These are phyloP conservation scores for Abrostola tripartita DNA, from an alignment of 2,888 invertebrate species.

Conservation along the genomic window DNA sequence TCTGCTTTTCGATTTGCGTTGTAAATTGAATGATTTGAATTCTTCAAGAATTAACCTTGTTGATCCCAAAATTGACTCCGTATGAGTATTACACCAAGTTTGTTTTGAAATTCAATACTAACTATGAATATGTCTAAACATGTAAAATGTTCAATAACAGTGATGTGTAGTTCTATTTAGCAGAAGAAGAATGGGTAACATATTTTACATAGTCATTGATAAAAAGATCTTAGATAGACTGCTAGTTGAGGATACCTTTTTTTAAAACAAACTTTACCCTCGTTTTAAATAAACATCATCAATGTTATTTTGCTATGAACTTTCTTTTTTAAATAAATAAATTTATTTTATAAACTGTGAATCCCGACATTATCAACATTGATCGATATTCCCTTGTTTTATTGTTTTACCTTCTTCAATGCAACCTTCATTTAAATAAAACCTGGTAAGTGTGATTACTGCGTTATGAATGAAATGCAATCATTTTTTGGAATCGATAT, in stretches of 20 bases:
- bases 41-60: conserved; percentile 25
- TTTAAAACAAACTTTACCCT: too few relatives aligned
- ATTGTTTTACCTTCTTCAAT: not conserved
- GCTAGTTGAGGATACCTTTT: too few relatives aligned
- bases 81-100: not conserved
- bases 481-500: conserved; percentile 71
- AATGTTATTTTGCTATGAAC: too few relatives aligned
- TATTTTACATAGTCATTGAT: too few relatives aligned
- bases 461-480: conserved; percentile 49
- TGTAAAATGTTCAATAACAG: too few relatives aligned
- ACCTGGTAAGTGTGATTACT: conserved; percentile 36
- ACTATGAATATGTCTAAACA: too few relatives aligned
- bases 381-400: not conserved
- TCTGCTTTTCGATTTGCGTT: conserved; percentile 18
- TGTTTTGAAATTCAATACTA: too few relatives aligned
- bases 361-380: not conserved
- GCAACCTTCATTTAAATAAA: conserved; percentile 13
- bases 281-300: too few relatives aligned
- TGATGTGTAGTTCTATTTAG: too few relatives aligned
- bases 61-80: not conserved
- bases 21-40: conserved; percentile 47
- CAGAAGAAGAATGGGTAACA: too few relatives aligned
- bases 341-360: not conserved
- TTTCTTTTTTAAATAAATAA: not conserved
- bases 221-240: too few relatives aligned